Evolutionary conservation across 2,113 vertebrate genomes (phyloP).

Genomic region (Artemisiospiza belli): DNA sequence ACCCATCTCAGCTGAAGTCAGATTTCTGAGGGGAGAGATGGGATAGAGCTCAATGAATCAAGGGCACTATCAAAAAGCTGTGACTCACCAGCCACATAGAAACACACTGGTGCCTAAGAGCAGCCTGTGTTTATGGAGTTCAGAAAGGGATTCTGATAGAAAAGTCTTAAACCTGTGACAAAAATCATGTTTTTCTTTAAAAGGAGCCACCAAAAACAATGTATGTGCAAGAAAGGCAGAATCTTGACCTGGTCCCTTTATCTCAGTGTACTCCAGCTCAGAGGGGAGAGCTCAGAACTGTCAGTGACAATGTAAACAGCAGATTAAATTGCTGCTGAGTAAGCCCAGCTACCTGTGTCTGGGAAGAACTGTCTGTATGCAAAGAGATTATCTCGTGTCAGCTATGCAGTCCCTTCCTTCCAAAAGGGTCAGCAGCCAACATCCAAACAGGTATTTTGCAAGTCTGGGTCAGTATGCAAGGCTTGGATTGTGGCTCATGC

Average conservation of each 20-base stretch:
- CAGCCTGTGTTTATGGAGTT: not conserved
- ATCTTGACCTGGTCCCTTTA: not conserved
- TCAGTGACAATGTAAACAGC: not conserved
- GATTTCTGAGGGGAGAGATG: not conserved
- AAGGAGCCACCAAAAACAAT: not conserved
- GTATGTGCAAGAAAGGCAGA: not conserved
- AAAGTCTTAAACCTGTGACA: not conserved
- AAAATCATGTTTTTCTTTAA: not conserved
- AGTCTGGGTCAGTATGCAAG: not conserved
- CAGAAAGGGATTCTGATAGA: not conserved
- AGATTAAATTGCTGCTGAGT: slow-evolving; percentile 11
- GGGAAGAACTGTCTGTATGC: not conserved
- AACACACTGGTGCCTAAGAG: not conserved
- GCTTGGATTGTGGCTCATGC: not conserved
- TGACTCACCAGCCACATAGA: not conserved
- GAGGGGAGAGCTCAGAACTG: not conserved
- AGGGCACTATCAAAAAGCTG: not conserved
- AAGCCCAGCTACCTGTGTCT: not conserved
- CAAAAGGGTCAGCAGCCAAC: not conserved
- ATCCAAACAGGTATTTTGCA: not conserved
- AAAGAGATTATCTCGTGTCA: not conserved
- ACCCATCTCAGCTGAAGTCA: not conserved
- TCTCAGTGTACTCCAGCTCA: not conserved
- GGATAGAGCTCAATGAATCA: not conserved
- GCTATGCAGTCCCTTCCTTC: not conserved